phyloP scores from a whole-genome alignment of 2,113 vertebrate species.

The Neotoma lepida region DNA sequence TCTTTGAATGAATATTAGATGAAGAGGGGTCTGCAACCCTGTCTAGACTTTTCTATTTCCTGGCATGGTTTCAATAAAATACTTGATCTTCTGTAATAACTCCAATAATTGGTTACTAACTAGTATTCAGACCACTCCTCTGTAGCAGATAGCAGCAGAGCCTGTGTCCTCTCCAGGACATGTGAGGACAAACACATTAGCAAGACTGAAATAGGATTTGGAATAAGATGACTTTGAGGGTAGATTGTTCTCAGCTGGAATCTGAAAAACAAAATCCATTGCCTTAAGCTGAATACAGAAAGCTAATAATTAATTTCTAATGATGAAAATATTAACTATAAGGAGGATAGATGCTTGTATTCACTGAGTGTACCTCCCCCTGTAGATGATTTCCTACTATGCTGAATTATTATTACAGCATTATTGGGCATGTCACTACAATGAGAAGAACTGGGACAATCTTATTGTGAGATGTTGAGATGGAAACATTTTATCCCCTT shows the following conservation, averaged over 20 bases:
- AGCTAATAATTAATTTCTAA: slow-evolving; percentile 54
- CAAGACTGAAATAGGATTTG: slow-evolving; percentile 12
- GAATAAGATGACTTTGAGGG: slow-evolving; percentile 37
- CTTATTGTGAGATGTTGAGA: not conserved
- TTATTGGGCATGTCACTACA: not conserved
- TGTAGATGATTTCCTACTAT: not conserved
- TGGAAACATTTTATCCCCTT: not conserved
- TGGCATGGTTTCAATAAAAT: slow-evolving; percentile 2
- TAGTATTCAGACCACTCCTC: not conserved
- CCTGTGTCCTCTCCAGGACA: not conserved
- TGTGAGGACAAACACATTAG: not conserved
- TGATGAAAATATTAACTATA: slow-evolving; percentile 49
- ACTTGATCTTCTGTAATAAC: not conserved
- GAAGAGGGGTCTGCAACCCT: not conserved
- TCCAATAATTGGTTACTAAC: not conserved
- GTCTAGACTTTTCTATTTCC: slow-evolving; percentile 39
- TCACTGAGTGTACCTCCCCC: not conserved
- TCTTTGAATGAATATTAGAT: slow-evolving; percentile 54
- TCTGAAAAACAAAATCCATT: not conserved
- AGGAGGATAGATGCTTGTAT: not conserved
- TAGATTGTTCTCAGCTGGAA: slow-evolving; percentile 41
- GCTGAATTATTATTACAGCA: not conserved
- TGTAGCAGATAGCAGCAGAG: not conserved
- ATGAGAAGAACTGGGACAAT: not conserved
- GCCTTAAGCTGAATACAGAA: slow-evolving; percentile 16